These are phyloP conservation scores for Platycheirus rosarum DNA, from an alignment of 2,888 invertebrate species.

Conservation along the genomic window DNA sequence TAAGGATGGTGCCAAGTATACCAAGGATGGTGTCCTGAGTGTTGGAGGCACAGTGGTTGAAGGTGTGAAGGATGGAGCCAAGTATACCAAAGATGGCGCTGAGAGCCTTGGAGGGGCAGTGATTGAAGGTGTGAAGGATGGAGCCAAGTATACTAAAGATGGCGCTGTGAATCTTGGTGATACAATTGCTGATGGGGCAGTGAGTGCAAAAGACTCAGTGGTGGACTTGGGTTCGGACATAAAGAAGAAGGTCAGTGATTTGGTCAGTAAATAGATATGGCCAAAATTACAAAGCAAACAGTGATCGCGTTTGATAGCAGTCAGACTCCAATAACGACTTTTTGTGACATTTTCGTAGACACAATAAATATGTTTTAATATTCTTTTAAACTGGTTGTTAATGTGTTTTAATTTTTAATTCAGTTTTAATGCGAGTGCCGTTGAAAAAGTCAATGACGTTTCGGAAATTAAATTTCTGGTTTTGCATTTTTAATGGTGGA, in stretches of 20 bases:
- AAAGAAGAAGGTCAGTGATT: slow-evolving; percentile 16
- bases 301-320: not conserved
- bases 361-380: slow-evolving; percentile 13
- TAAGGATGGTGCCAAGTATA: not conserved
- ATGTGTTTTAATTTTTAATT: not conserved
- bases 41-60: not conserved
- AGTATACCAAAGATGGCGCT: not conserved
- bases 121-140: slow-evolving; percentile 76
- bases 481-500: no score
- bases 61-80: not conserved
- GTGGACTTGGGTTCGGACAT: slow-evolving; percentile 8
- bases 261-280: not conserved
- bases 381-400: slow-evolving; percentile 1
- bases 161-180: slow-evolving; percentile 15
- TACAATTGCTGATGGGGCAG: slow-evolving; percentile 19
- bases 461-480: no score
- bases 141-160: slow-evolving; percentile 10
- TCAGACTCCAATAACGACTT: not conserved
- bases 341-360: not conserved
- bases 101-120: slow-evolving; percentile 76
- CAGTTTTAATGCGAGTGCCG: no score
- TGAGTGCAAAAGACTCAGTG: slow-evolving; percentile 9
- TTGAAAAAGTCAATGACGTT: no score
- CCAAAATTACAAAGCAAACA: not conserved
- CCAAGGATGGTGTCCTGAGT: not conserved